Evolutionary conservation across 2,797 vertebrate genomes (phyloP), one percentile per base, ranked within the genome.

Genomic region (Chloroceryle inda): DNA sequence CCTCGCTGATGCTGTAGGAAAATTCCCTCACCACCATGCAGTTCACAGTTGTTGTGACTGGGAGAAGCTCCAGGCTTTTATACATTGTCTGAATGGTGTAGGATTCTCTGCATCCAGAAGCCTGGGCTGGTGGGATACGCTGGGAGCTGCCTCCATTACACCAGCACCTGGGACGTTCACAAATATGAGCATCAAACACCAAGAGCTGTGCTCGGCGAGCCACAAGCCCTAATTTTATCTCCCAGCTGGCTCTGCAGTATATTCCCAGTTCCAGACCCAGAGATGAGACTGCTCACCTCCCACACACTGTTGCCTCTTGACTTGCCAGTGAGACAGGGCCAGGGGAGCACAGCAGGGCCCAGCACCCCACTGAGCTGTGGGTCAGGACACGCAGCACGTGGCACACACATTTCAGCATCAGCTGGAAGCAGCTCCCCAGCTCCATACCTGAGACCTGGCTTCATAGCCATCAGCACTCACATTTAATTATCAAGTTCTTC

Each of bases 401-500:
- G n/a, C 71, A 38, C 52, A 20, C 55, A 44, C 38, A 37, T 42
- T 29, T 18, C 75, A 40, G 61, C 26, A 52, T 19, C 66, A 20
- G 59, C 68, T 33, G 35, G 63, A 58, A 56, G 14, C 44, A 56
- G 77, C 64, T 77, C 55, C 52, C 37, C 44, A 33, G 37, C 61
- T 33, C 71, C 1, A 3, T 26, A 45, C 12, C 55, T 4, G 14
- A 62, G 33, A 61, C 17, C 49, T 37, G 35, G 49, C 45, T 76
- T 47, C 47, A 44, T 1, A 88, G 77, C 58, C 42, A 38, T 29
- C 91, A 85, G 87, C 40, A 24, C 77, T 93, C 85, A 14, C 76
- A 92, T 93, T 68, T 94, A 89, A 93, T 95, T 68, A 79, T 37
- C 8, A 35, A 86, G 71, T 14, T 72, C 77, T 88, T 88, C 59